Evolutionary conservation across 2,888 invertebrate genomes (phyloP).

Genomic region (Argyra leucocephala): DNA sequence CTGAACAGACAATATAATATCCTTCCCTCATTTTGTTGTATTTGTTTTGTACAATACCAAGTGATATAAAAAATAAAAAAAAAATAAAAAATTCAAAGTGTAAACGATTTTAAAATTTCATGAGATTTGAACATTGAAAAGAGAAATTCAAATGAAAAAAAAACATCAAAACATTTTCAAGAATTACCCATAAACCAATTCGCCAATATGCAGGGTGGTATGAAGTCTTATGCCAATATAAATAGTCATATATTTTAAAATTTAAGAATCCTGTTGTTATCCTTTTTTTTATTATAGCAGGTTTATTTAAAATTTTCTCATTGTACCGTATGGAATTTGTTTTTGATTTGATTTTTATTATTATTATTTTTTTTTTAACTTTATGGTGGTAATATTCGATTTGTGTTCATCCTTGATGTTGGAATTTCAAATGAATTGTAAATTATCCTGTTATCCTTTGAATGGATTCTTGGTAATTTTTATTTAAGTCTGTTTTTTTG

Average conservation of each 20-base stretch:
- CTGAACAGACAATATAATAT: neutral
- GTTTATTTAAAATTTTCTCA: neutral
- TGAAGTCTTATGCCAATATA: neutral
- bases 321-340: neutral
- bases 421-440: neutral
- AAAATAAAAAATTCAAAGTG: neutral
- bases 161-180: too few species aligned
- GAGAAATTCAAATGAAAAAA: too few species aligned
- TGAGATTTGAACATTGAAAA: neutral
- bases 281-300: neutral
- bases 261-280: neutral
- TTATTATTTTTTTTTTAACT: neutral
- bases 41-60: neutral
- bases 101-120: constrained; percentile 4
- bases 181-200: constrained; percentile 2
- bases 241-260: neutral
- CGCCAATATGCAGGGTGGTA: neutral
- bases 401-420: neutral
- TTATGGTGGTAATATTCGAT: neutral
- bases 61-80: neutral
- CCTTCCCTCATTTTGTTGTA: neutral
- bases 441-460: neutral
- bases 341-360: neutral
- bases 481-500: neutral
- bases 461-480: neutral